A percentile compares a stretch with the other conserved stretches of the same genome.
phyloP scores from a whole-genome alignment of 2,888 invertebrate genomes.

The Clitarchus hookeri region DNA sequence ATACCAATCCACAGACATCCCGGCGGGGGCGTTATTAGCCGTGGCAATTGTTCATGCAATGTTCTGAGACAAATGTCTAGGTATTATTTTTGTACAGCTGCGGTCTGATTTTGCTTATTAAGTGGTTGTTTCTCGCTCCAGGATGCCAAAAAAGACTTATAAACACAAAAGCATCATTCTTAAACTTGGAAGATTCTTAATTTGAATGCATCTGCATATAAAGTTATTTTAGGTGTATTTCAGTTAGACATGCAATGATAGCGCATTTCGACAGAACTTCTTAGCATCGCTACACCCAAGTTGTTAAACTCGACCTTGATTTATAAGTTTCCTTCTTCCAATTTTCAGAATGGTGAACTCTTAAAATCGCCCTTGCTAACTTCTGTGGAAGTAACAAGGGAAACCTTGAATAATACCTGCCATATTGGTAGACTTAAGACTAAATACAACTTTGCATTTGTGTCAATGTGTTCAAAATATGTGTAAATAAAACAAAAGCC shows the following conservation, averaged over 20 bases:
- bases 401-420: not conserved
- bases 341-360: not conserved
- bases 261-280: not conserved
- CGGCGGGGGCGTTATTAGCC: not conserved
- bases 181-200: not conserved
- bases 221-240: not conserved
- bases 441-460: not conserved
- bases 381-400: not conserved
- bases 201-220: not conserved
- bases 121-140: not conserved
- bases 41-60: not conserved
- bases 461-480: conserved; percentile 8
- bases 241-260: no score
- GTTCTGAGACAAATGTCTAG: not conserved
- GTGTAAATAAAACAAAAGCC: conserved; percentile 5
- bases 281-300: not conserved
- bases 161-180: not conserved
- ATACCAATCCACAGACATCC: not conserved
- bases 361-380: not conserved
- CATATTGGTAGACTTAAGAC: conserved; percentile 5
- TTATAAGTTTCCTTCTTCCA: not conserved
- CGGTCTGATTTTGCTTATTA: not conserved
- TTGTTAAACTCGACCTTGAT: not conserved
- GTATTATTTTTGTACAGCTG: conserved; percentile 5
- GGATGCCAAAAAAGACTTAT: not conserved